A percentile compares a stretch with the other conserved stretches of the same genome.
These are phyloP conservation scores for Ispidina picta DNA, from an alignment of 2,797 vertebrate genomes.

Conservation along the genomic window DNA sequence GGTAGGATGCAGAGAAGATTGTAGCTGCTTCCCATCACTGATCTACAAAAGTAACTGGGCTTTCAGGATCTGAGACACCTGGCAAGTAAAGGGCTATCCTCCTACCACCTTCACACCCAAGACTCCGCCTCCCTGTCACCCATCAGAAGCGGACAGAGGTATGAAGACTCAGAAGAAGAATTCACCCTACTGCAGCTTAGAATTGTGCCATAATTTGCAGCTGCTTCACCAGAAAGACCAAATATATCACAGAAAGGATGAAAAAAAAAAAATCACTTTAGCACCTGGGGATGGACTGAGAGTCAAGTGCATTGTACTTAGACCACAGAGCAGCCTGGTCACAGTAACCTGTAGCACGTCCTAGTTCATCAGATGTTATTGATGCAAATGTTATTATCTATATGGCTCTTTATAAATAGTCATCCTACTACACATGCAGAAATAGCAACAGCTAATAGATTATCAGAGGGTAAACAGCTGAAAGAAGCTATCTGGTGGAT, in stretches of 20 bases:
- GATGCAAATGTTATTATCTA: conserved; percentile 31
- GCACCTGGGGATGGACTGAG: not conserved
- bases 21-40: not conserved
- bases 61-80: not conserved
- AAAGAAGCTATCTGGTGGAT: not conserved
- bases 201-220: not conserved
- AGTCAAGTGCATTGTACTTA: not conserved
- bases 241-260: not conserved
- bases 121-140: not conserved
- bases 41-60: not conserved
- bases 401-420: conserved; percentile 4
- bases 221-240: not conserved
- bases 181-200: not conserved
- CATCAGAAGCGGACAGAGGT: not conserved
- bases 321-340: not conserved
- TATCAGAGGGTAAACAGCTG: conserved; percentile 41
- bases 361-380: not conserved
- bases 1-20: not conserved
- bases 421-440: not conserved
- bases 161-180: not conserved
- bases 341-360: not conserved
- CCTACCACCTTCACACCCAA: not conserved
- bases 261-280: not conserved
- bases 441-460: conserved; percentile 11
- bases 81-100: not conserved